These are phyloP conservation scores for Crioceris asparagi DNA, from an alignment of 2,888 invertebrate genomes.

Conservation along the genomic window DNA sequence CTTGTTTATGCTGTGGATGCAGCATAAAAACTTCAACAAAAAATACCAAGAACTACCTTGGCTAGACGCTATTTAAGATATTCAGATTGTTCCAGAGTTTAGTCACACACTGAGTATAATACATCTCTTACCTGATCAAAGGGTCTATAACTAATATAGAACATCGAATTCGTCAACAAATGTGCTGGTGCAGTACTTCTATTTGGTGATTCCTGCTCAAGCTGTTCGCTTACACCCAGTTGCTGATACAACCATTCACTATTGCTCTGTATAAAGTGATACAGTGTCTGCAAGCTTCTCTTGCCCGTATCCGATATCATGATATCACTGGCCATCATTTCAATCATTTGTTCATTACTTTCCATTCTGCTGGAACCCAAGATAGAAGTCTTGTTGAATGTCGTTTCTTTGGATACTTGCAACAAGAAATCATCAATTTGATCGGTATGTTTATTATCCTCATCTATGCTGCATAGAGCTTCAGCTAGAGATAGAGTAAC, in stretches of 20 bases:
- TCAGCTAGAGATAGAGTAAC: slow-evolving; percentile 65
- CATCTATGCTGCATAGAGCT: slow-evolving; percentile 68
- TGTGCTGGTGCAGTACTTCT: slow-evolving; percentile 32
- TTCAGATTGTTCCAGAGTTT: no score
- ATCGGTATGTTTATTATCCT: slow-evolving; percentile 67
- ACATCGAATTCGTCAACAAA: slow-evolving; percentile 64
- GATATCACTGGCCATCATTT: slow-evolving; percentile 52
- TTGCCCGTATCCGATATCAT: slow-evolving; percentile 50
- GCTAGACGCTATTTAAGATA: no score
- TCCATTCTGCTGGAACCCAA: slow-evolving; percentile 35
- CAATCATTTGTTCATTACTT: slow-evolving; percentile 40
- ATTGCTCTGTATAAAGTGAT: slow-evolving; percentile 59
- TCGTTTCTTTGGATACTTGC: slow-evolving; percentile 35
- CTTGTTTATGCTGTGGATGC: no score
- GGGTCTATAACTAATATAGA: slow-evolving; percentile 61
- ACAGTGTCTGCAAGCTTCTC: slow-evolving; percentile 49
- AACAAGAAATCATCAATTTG: slow-evolving; percentile 56
- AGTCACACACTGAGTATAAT: no score
- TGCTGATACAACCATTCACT: slow-evolving; percentile 56
- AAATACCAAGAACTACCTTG: no score
- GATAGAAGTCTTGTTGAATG: neutral
- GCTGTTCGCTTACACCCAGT: slow-evolving; percentile 39
- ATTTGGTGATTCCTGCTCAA: slow-evolving; percentile 32
- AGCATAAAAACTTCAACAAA: no score
- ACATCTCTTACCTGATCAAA: slow-evolving; percentile 72